Base-by-base conservation (phyloP, 2,113 vertebrate species). In the Felis catus region DNA sequence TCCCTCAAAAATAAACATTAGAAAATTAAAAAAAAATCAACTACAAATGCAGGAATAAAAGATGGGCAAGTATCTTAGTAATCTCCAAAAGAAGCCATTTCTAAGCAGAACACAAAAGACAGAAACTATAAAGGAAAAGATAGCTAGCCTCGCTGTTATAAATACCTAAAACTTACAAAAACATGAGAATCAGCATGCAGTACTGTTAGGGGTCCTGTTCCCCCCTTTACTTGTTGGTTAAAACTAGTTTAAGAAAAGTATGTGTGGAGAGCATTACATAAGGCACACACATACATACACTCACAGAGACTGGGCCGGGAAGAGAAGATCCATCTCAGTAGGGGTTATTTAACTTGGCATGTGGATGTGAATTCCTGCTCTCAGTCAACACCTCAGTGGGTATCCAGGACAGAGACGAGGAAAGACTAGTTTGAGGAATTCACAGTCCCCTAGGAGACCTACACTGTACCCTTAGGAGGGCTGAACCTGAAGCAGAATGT, bases 71-170 rank as follows among this genome's bases (percentile, higher is more conserved):
- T 39, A 41, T 91, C 10, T 31, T 4, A 73, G 27, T 74, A 31
- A 45, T 12, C 25, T 48, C 84, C 15, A 51, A 51, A 51, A 78
- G 53, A 71, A 12, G 25, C 23, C n/a, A 66, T 58, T 86, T 89
- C 36, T 33, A 74, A 79, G 87, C 12, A 88, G 27, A 83, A 78
- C 23, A 91, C 51, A 63, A 76, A 93, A 86, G 58, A 39, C 29
- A 71, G 73, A 76, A 91, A 53, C 19, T 23, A 55, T 63, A 23
- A 36, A 86, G 15, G 15, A 94, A 93, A 53, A 61, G 10, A 68
- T 1, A 89, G 61, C 58, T 31, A 70, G 63, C 19, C 11, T 25
- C 36, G 23, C 55, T 39, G 25, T 48, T 48, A 25, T 25, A 70
- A 89, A 88, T 83, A 71, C 5, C 25, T 14, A 53, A 55, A 88